Percentiles rank a stretch among this genome's conserved stretches.
Evolutionary conservation across 2,113 vertebrate species (phyloP).

Genomic region (Bufo bufo): DNA sequence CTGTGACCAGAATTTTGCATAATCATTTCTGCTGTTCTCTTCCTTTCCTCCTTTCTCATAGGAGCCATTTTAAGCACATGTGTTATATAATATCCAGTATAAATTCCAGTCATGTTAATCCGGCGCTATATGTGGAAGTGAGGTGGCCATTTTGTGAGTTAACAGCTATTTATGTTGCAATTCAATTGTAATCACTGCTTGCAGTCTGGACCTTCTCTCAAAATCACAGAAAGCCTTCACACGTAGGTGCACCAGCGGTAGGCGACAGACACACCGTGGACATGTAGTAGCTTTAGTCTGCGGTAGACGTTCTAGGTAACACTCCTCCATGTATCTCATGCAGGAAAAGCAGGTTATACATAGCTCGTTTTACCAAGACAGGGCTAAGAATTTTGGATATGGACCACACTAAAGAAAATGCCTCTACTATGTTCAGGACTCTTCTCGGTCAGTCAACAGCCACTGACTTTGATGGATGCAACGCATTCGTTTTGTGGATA

Average conservation of each 20-base stretch:
- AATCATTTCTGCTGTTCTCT: background rate
- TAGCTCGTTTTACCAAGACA: too few relatives aligned
- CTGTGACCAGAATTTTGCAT: conserved; percentile 19
- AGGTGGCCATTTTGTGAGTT: background rate
- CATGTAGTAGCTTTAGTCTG: background rate
- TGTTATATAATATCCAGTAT: conserved; percentile 18
- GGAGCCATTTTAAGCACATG: background rate
- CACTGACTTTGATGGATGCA: background rate
- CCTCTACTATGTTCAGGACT: background rate
- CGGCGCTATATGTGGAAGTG: background rate
- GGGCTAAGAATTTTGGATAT: too few relatives aligned
- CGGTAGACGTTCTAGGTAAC: too few relatives aligned
- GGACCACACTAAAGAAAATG: too few relatives aligned
- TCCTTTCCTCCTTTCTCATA: background rate
- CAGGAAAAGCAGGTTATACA: too few relatives aligned
- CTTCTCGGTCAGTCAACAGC: background rate
- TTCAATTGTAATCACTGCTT: background rate
- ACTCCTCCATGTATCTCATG: too few relatives aligned
- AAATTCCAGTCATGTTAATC: background rate
- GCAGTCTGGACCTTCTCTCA: background rate
- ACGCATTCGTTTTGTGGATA: background rate
- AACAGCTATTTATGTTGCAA: background rate
- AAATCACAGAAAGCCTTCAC: background rate
- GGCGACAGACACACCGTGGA: background rate
- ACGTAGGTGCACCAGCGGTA: background rate